Percentiles rank a stretch among this genome's conserved stretches.
Conservation (phyloP, 2,113 vertebrate species). For the Mormyrus iriodes region DNA sequence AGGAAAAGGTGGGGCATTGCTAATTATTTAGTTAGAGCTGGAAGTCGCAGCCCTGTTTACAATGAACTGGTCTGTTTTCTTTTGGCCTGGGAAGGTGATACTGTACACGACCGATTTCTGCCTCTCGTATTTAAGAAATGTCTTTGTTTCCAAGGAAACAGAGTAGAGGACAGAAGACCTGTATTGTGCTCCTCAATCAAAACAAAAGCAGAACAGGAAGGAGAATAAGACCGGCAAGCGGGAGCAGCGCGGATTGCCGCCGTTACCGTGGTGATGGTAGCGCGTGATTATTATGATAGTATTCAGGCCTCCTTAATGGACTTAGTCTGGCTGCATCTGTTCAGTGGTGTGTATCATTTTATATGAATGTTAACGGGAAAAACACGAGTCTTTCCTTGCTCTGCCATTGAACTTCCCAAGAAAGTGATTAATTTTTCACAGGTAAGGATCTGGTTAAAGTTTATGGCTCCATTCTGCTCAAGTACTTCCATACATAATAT, state of each 20-base stretch:
- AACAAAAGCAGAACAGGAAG: slow-evolving; percentile 8
- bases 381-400: not conserved
- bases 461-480: not conserved
- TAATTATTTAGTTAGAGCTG: not conserved
- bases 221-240: not conserved
- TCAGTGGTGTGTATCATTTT: not conserved
- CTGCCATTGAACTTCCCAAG: not conserved
- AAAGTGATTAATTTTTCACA: not conserved
- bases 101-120: not conserved
- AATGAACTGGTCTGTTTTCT: slow-evolving; percentile 3
- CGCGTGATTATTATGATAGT: not conserved
- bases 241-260: not conserved
- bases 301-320: not conserved
- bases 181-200: slow-evolving; percentile 18
- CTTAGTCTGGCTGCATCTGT: not conserved
- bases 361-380: not conserved
- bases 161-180: slow-evolving; percentile 37
- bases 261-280: not conserved
- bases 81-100: not conserved
- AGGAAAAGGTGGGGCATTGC: not conserved
- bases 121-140: slow-evolving; percentile 5
- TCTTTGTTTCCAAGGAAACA: slow-evolving; percentile 64
- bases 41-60: not conserved
- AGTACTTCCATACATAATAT: not conserved
- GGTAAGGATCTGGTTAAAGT: not conserved